Conservation (phyloP, 2,797 vertebrate genomes). For the Clarias platycephalus region DNA sequence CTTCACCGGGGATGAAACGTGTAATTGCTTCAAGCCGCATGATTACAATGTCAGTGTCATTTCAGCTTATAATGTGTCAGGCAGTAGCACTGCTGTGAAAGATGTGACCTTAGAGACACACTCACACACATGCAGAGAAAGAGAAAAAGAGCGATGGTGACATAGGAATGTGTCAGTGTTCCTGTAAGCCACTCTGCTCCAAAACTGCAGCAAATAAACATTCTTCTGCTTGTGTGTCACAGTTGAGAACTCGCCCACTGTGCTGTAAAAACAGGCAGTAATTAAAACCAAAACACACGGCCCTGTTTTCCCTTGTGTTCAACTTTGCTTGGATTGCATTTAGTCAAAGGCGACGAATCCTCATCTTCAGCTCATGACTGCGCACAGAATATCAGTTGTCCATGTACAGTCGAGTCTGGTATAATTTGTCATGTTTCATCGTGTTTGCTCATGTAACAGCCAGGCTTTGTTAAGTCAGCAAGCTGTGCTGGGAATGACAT, state of each 20-base stretch:
- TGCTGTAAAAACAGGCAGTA: conserved; percentile 75
- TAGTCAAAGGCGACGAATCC: conserved; percentile 50
- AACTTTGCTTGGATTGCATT: conserved; percentile 53
- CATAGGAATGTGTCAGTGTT: conserved; percentile 79
- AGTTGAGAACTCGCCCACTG: conserved; percentile 71
- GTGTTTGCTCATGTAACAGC: not conserved
- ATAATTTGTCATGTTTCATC: not conserved
- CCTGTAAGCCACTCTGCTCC: conserved; percentile 72
- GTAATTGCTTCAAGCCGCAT: conserved; percentile 5
- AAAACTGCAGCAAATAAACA: conserved; percentile 81
- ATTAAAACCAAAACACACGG: conserved; percentile 76
- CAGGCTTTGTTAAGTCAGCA: not conserved
- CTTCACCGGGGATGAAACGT: conserved; percentile 26
- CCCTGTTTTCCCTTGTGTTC: conserved; percentile 64
- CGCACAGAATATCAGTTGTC: not conserved
- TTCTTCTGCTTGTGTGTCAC: conserved; percentile 78
- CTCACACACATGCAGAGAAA: conserved; percentile 37
- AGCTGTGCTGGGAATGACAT: not conserved
- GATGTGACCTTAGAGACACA: not conserved
- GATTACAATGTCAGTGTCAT: conserved; percentile 31
- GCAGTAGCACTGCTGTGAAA: conserved; percentile 4
- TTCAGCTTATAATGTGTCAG: conserved; percentile 25
- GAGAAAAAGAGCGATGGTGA: conserved; percentile 63
- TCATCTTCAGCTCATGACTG: not conserved
- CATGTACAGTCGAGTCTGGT: not conserved